Conservation (phyloP, 2,888 invertebrate species). For the Polymixis flavicincta region DNA sequence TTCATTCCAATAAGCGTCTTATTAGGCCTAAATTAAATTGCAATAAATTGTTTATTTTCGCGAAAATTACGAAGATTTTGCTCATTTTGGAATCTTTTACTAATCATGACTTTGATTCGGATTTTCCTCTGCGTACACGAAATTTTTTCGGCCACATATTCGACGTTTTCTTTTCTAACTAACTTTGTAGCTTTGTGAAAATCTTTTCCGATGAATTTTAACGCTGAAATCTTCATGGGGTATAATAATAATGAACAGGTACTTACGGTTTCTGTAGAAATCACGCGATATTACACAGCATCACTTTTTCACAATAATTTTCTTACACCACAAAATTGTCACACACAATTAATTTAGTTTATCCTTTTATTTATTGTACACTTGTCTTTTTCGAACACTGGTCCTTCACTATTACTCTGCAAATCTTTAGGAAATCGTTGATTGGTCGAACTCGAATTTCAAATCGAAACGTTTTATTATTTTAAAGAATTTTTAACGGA, state of each 20-base stretch:
- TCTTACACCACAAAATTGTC: conserved; percentile 76
- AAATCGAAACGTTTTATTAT: conserved; percentile 58
- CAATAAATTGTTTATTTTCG: conserved; percentile 11
- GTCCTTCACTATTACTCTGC: conserved; percentile 59
- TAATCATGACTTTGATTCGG: neutral
- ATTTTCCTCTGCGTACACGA: accelerated
- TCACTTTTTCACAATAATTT: conserved; percentile 84
- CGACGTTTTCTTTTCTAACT: neutral
- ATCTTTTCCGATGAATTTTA: neutral
- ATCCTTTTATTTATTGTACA: conserved; percentile 57
- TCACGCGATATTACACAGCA: conserved; percentile 81
- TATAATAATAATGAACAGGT: conserved; percentile 36
- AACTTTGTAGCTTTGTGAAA: neutral
- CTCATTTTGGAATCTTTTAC: neutral
- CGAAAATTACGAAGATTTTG: neutral
- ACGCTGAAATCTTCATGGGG: neutral
- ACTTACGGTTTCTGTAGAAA: conserved; percentile 83
- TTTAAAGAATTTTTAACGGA: conserved; percentile 65
- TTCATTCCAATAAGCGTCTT: conserved; percentile 70
- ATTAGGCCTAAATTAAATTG: conserved; percentile 73
- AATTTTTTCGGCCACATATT: neutral
- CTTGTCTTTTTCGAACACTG: conserved; percentile 70
- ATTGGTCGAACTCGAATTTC: conserved; percentile 61
- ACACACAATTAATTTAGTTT: conserved; percentile 71
- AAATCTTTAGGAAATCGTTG: conserved; percentile 43